phyloP scores from a whole-genome alignment of 2,797 vertebrate genomes.

The Acanthiza pusilla region DNA sequence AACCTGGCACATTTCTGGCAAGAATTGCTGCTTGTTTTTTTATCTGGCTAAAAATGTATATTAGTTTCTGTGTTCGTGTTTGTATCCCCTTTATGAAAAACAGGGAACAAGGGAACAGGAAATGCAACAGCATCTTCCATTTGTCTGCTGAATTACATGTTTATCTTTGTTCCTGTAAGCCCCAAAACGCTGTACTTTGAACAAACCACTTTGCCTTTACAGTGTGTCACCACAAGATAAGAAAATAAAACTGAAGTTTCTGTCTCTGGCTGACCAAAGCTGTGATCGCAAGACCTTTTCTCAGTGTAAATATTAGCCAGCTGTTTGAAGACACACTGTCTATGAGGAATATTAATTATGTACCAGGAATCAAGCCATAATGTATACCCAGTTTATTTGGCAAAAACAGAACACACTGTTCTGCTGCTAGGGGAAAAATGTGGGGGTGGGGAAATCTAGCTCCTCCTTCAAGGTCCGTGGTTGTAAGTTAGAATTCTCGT shows the following conservation, averaged over 20 bases:
- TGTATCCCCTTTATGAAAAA: background rate
- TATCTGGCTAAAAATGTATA: background rate
- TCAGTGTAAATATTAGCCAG: background rate
- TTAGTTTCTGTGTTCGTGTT: background rate
- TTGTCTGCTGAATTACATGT: background rate
- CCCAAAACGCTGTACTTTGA: background rate
- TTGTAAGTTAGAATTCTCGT: background rate
- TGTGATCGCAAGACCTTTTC: background rate
- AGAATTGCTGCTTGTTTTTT: background rate
- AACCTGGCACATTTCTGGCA: background rate
- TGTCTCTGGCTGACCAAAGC: background rate
- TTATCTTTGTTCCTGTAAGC: background rate
- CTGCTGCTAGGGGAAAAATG: background rate
- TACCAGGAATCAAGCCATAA: background rate
- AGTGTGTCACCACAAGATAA: background rate
- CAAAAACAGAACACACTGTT: background rate
- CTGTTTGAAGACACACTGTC: background rate
- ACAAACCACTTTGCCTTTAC: background rate
- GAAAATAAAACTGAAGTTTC: background rate
- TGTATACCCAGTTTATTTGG: background rate
- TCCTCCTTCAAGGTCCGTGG: background rate
- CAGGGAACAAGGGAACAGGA: background rate
- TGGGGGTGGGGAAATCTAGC: background rate
- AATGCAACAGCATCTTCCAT: background rate
- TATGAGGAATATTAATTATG: background rate